phyloP scores from a whole-genome alignment of 2,888 invertebrate species.

The Monochamus alternatus region DNA sequence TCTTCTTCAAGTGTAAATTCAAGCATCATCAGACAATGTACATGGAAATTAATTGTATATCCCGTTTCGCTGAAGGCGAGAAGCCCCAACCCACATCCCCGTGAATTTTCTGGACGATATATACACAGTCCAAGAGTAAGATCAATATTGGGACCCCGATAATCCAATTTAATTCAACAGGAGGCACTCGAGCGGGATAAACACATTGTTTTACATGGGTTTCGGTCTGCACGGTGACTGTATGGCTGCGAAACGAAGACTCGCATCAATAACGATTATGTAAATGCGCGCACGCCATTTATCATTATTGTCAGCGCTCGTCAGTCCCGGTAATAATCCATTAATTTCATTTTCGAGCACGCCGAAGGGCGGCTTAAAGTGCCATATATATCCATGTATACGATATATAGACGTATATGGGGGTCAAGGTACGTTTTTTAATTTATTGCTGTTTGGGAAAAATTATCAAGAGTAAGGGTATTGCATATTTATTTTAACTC shows the following conservation, averaged over 20 bases:
- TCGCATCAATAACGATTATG: constrained; percentile 24
- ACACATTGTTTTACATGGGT: constrained; percentile 3
- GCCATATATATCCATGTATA: too few relatives aligned
- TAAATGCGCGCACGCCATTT: constrained; percentile 17
- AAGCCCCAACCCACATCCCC: not conserved
- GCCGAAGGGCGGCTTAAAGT: not conserved
- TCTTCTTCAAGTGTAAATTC: too few relatives aligned
- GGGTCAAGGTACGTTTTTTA: too few relatives aligned
- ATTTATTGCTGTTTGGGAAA: too few relatives aligned
- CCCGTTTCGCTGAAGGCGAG: not conserved
- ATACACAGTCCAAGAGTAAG: not conserved
- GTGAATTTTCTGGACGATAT: not conserved
- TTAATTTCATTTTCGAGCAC: constrained; percentile 15
- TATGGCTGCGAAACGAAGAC: constrained; percentile 2
- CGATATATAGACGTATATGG: too few relatives aligned
- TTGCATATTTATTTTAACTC: too few relatives aligned
- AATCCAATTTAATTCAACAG: constrained; percentile 8
- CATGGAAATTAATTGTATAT: too few relatives aligned
- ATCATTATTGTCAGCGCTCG: constrained; percentile 26
- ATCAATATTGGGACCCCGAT: constrained; percentile 4
- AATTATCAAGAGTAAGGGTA: too few relatives aligned
- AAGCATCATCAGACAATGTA: too few relatives aligned
- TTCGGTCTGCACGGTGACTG: not conserved
- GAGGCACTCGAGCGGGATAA: not conserved
- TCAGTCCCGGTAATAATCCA: constrained; percentile 21